A percentile compares a stretch with the other conserved stretches of the same genome.
These are phyloP conservation scores for Cataglyphis albicans DNA, from an alignment of 2,888 invertebrate genomes.

Conservation along the genomic window DNA sequence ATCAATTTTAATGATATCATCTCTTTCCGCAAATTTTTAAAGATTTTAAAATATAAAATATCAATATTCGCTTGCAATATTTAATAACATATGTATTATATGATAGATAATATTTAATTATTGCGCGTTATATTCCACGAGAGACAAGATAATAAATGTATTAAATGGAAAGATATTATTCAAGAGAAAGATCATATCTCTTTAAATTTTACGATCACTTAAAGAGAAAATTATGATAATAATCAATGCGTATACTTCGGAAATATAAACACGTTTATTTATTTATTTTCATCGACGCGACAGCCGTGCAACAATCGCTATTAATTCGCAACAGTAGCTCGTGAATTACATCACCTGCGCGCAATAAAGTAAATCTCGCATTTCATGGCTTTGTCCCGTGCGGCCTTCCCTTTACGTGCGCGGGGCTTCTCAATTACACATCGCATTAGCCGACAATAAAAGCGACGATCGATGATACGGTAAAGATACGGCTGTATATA, in stretches of 20 bases:
- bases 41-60: background rate
- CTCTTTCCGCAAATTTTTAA: background rate
- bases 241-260: constrained; percentile 13
- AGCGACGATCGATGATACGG: constrained; percentile 69
- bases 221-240: constrained; percentile 67
- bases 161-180: constrained; percentile 18
- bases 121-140: constrained; percentile 6
- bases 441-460: constrained; percentile 77
- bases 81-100: background rate
- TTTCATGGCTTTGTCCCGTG: constrained; percentile 72
- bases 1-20: background rate
- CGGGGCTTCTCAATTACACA: constrained; percentile 72
- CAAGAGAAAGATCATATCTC: background rate
- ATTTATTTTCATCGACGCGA: constrained; percentile 68
- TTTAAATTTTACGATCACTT: constrained; percentile 12
- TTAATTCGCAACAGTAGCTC: constrained; percentile 69
- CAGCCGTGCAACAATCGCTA: constrained; percentile 48
- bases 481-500: constrained; percentile 68
- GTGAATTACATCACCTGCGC: constrained; percentile 74
- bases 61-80: background rate
- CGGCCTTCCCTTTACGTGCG: constrained; percentile 53
- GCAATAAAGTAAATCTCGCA: constrained; percentile 76
- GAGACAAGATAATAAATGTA: constrained; percentile 11
- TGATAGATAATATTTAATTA: background rate
- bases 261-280: constrained; percentile 52